Evolutionary conservation across 2,888 invertebrate species (phyloP), one percentile per base, ranked within the genome.

Genomic region (Mythimna vitellina): DNA sequence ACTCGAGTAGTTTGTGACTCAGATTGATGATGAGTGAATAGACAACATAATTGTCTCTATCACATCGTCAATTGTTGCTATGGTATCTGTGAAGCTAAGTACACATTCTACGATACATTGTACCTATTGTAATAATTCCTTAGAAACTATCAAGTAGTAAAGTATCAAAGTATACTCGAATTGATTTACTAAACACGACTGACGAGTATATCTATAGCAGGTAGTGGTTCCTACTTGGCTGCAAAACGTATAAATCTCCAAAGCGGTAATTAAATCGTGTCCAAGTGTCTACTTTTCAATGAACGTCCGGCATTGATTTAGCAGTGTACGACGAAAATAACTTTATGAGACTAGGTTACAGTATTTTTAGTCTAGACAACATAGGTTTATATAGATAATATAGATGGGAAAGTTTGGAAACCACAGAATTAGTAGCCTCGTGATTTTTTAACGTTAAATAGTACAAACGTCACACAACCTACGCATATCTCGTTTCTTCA

Each of bases 1-100:
- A 58, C 65, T 70, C 66, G 17, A 81, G 51, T 38, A 20, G 8
- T 35, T 77, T 64, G 73, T 80, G 80, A 85, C 78, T 83, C 65
- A 84, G 76, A 63, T 73, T 65, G 68, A 42, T 56, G 61, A 62
- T 56, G 75, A 71, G 63, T 49, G 38, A 77, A 65, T 54, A 74
- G 54, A 25, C 22, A 56, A 57, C 46, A 72, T 65, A 49, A 78
- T 66, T 77, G 46, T 42, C 49, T 57, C 22, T 65, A 56, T 57
- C 67, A 66, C 35, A 29, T 35, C 12, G 32, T 14, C 49, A 51
- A 61, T 65, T 62, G 65, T 74, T 81, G 42, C 80, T 64, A 73
- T 65, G 69, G 69, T 65, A 68, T 63, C 65, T 25, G n/a, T 63
- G 20, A 49, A 42, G 49, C 17, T 53, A 74, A 25, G 10, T 60